Base-by-base conservation (phyloP, 2,113 vertebrate genomes). In the Peromyscus leucopus region DNA sequence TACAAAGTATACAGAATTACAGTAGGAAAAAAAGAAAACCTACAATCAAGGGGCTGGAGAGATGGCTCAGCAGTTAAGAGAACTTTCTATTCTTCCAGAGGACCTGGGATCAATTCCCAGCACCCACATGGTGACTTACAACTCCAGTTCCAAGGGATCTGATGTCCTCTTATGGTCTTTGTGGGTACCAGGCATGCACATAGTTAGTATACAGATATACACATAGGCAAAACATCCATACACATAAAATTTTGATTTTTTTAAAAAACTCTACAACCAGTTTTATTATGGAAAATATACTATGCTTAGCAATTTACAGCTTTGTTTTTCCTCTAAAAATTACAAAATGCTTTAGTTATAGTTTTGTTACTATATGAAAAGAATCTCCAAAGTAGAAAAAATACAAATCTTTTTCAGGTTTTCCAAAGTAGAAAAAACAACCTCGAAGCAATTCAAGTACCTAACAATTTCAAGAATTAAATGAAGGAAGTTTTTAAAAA, bases 401-500 rank as follows among this genome's bases (percentile, higher is more conserved):
- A 90, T 42, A n/a, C 80, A 89, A 59, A 59, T 46, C 39, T 80
- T 93, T 95, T 80, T 48, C 75, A 95, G 36, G 61, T 76, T 95
- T 93, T 92, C 22, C 61, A 89, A 95, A 93, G 69, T 16, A 80
- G 31, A 33, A 92, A 93, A 97, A 97, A 87, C 65, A 63, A 90
- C 90, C n/a, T 84, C 93, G 26, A 97, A 89, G 48, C 13, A 90
- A 80, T 93, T 84, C 57, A 94, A 94, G 93, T 94, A n/a, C 51
- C 39, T 97, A 94, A 96, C 26, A 97, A 95, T 82, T 94, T 91
- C 42, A 94, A 93, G 5, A 95, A 89, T 42, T 92, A 96, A 93
- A 85, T 90, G 83, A 55, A 89, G 59, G 28, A 69, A 85, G 55
- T 28, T 78, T 8, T 87, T 97, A 46, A 94, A 96, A 94, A 83